These are phyloP conservation scores for Cheirogaleus medius DNA, from an alignment of 2,113 vertebrate genomes.

Conservation along the genomic window DNA sequence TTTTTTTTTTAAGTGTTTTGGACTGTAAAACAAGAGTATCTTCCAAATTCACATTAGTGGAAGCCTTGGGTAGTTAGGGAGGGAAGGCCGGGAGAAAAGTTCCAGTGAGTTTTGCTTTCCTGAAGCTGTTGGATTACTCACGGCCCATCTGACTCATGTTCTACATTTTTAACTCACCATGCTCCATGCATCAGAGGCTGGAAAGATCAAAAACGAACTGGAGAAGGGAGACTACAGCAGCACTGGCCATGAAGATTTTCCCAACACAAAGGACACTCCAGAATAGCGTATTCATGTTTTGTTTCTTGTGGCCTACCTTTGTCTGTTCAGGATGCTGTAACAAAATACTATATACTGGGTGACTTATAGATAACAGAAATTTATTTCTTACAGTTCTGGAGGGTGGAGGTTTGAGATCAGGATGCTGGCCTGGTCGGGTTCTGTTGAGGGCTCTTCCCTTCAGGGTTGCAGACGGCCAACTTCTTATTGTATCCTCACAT, in stretches of 20 bases:
- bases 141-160: slow-evolving; percentile 40
- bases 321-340: not conserved
- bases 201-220: fast-evolving
- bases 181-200: fast-evolving
- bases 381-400: not conserved
- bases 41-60: slow-evolving; percentile 71
- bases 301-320: not conserved
- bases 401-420: not conserved
- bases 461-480: not conserved
- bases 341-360: not conserved
- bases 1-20: slow-evolving; percentile 57
- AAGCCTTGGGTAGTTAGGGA: slow-evolving; percentile 19
- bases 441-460: not conserved
- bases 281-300: not conserved
- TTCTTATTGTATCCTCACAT: not conserved
- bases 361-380: no score
- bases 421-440: fast-evolving
- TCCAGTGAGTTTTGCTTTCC: slow-evolving; percentile 12
- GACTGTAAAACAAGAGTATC: slow-evolving; percentile 60
- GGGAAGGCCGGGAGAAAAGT: slow-evolving; percentile 40
- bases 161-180: not conserved
- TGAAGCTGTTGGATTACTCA: slow-evolving; percentile 49
- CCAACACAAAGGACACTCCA: no score
- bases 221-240: fast-evolving
- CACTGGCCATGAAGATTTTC: not conserved